Conservation (phyloP, 1,140 invertebrate species). For the Drosophila athabasca region DNA sequence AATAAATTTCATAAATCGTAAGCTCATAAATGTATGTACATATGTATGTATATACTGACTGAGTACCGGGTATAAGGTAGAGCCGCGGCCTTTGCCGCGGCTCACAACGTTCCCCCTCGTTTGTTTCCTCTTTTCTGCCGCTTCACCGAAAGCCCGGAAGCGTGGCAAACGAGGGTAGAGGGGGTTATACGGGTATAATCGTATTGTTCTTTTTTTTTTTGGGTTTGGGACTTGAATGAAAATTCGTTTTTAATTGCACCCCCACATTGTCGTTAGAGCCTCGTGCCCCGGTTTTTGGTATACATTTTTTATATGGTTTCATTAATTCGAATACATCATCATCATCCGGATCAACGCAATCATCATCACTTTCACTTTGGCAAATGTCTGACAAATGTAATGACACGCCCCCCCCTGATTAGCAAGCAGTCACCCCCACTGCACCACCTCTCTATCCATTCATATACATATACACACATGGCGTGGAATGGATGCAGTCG, state of each 20-base stretch:
- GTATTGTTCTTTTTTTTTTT: constrained; percentile 13
- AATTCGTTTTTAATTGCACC: constrained; percentile 69
- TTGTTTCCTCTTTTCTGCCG: constrained; percentile 13
- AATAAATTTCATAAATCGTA: too few species aligned
- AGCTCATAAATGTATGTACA: too few species aligned
- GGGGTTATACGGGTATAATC: background rate
- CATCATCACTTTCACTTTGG: constrained; percentile 35
- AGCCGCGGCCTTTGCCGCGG: too few species aligned
- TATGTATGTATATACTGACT: too few species aligned
- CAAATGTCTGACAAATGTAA: constrained; percentile 7
- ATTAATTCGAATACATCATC: constrained; percentile 27
- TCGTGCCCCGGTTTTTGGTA: constrained; percentile 27
- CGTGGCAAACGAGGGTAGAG: constrained; percentile 11
- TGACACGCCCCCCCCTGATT: constrained; percentile 7
- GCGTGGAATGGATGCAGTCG: constrained; percentile 35
- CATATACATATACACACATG: constrained; percentile 7
- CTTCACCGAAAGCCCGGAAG: constrained; percentile 35
- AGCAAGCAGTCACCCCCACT: background rate
- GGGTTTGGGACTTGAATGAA: constrained; percentile 15
- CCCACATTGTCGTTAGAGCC: constrained; percentile 25
- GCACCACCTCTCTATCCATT: too few species aligned
- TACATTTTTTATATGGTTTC: constrained; percentile 16
- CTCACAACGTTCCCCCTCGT: too few species aligned
- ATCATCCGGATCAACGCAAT: background rate
- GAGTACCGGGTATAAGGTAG: too few species aligned